Conservation (phyloP, 2,888 invertebrate genomes). For the Cephus runcator region DNA sequence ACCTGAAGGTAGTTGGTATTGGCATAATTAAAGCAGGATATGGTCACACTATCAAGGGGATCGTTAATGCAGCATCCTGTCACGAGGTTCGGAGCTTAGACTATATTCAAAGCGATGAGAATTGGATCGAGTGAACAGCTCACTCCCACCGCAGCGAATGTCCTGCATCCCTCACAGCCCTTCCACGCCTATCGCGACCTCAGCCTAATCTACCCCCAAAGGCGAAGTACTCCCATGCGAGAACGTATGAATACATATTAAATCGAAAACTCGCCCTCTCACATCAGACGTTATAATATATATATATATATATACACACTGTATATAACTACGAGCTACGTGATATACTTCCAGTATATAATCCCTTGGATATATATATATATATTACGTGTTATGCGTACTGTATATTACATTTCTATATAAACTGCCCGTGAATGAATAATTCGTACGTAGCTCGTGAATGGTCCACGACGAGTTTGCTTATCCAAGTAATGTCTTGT, state of each 20-base stretch:
- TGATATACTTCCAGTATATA: not conserved
- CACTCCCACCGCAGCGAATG: not conserved
- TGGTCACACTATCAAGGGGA: constrained; percentile 1
- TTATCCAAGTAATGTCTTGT: not conserved
- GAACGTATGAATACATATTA: constrained; percentile 3
- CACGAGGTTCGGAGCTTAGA: not conserved
- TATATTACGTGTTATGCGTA: not conserved
- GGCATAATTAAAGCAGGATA: constrained; percentile 25
- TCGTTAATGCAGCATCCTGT: not conserved
- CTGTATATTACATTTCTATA: not conserved
- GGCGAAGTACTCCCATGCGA: not conserved
- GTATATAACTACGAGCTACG: not conserved
- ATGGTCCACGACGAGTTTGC: not conserved
- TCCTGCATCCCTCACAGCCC: not conserved
- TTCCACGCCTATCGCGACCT: not conserved
- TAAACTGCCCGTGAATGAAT: constrained; percentile 36
- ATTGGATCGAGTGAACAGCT: not conserved
- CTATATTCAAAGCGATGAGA: not conserved
- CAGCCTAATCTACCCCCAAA: not conserved
- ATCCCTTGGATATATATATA: not conserved
- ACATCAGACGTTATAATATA: not conserved
- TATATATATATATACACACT: not conserved
- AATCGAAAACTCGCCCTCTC: not conserved
- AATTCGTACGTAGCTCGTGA: not conserved
- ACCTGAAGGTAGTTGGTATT: constrained; percentile 15